A percentile compares a stretch with the other conserved stretches of the same genome.
Evolutionary conservation across 2,888 invertebrate species (phyloP).

Genomic region (Coelopa pilipes): DNA sequence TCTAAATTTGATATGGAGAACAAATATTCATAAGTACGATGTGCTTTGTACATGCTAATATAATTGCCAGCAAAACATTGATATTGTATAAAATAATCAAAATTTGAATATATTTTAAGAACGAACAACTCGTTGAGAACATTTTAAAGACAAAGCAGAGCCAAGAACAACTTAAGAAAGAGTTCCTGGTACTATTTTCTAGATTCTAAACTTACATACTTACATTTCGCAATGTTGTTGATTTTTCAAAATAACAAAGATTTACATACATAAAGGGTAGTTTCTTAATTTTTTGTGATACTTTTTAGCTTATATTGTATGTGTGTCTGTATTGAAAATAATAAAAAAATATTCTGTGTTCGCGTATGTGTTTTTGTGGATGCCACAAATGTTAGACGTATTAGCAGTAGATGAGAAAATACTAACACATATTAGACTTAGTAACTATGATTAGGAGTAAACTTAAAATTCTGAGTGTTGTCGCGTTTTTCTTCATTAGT

Average conservation of each 20-base stretch:
- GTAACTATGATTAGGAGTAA: no score
- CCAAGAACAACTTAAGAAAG: no score
- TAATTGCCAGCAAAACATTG: constrained; percentile 14
- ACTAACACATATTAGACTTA: no score
- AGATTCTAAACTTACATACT: constrained; percentile 15
- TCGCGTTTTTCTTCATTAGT: not conserved
- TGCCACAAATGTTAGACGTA: no score
- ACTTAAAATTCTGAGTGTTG: not conserved
- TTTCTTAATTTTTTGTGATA: constrained; percentile 21
- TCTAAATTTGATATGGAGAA: not conserved
- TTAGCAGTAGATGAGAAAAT: no score
- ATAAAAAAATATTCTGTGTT: no score
- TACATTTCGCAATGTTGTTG: not conserved
- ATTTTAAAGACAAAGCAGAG: not conserved
- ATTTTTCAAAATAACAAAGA: not conserved
- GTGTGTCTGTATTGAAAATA: not conserved
- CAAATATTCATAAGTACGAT: constrained; percentile 1
- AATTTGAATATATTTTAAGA: constrained; percentile 16
- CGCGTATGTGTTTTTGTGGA: no score
- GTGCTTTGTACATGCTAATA: constrained; percentile 4
- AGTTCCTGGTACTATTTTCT: not conserved
- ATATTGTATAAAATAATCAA: constrained; percentile 21
- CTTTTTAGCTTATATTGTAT: constrained; percentile 14
- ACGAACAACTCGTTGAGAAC: not conserved
- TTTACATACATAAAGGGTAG: not conserved